phyloP scores from a whole-genome alignment of 2,113 vertebrate genomes.

The Dinomys branickii region DNA sequence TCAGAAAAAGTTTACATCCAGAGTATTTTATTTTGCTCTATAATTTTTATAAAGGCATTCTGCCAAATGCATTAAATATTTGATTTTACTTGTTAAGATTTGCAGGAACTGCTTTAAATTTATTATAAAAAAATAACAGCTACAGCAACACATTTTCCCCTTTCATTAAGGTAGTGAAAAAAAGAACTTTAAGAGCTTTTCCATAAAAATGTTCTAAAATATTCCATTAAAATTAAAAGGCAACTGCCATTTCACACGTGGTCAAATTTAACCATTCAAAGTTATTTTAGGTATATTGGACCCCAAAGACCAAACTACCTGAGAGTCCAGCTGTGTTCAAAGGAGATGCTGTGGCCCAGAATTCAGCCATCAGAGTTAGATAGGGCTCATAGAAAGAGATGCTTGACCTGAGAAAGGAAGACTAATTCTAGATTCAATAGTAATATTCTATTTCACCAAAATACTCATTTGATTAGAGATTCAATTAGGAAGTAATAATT shows the following conservation, averaged over 20 bases:
- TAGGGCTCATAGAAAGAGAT: constrained; percentile 14
- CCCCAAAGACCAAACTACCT: constrained; percentile 83
- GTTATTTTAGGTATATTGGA: constrained; percentile 76
- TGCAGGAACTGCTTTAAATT: constrained; percentile 76
- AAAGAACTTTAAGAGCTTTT: constrained; percentile 74
- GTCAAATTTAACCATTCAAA: constrained; percentile 86
- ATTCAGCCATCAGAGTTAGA: constrained; percentile 20
- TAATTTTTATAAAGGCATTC: constrained; percentile 75
- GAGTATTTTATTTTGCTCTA: constrained; percentile 78
- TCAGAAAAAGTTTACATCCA: constrained; percentile 61
- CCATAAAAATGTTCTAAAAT: constrained; percentile 81
- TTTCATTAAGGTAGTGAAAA: constrained; percentile 83
- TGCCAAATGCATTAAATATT: constrained; percentile 79
- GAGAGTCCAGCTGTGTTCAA: constrained; percentile 85
- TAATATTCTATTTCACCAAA: background rate
- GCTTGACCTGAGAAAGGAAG: constrained; percentile 29
- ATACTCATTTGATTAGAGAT: background rate
- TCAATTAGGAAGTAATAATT: background rate
- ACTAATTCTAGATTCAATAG: background rate
- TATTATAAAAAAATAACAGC: constrained; percentile 81
- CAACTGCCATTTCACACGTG: constrained; percentile 85
- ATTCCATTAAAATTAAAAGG: constrained; percentile 84
- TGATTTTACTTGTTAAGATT: constrained; percentile 80
- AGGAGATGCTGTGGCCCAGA: constrained; percentile 59
- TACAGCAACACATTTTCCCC: constrained; percentile 68